A percentile compares a stretch with the other conserved stretches of the same genome.
phyloP scores from a whole-genome alignment of 2,888 invertebrate species.

The Cinara cedri region DNA sequence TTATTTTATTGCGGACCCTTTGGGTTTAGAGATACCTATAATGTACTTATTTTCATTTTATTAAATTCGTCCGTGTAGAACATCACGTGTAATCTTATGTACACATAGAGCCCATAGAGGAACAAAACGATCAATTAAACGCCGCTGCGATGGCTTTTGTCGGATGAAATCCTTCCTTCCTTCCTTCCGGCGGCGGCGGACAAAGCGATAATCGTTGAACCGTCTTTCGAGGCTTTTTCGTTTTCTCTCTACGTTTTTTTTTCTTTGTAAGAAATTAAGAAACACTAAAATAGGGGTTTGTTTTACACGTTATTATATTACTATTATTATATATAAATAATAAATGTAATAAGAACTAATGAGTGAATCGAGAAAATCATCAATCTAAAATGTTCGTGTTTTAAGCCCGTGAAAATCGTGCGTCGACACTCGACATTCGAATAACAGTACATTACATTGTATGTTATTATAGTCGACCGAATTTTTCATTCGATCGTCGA shows the following conservation, averaged over 20 bases:
- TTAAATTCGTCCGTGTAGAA: slow-evolving; percentile 26
- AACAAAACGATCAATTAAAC: slow-evolving; percentile 28
- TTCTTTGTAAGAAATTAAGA: neutral
- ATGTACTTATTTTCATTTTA: neutral
- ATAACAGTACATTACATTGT: no score
- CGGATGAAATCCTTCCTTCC: slow-evolving; percentile 1
- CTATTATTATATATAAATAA: no score
- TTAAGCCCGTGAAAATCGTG: slow-evolving; percentile 23
- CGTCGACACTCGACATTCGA: slow-evolving; percentile 1
- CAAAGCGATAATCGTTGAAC: slow-evolving; percentile 21
- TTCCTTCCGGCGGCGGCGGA: neutral
- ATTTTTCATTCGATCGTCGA: slow-evolving; percentile 19
- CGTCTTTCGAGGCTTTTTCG: neutral
- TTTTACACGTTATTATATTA: slow-evolving; percentile 18
- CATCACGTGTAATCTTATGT: slow-evolving; percentile 8
- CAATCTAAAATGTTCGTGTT: slow-evolving; percentile 34
- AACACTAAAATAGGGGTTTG: slow-evolving; percentile 7
- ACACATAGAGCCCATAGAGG: neutral
- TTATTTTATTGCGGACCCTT: neutral
- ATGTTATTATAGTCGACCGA: no score
- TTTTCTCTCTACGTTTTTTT: neutral
- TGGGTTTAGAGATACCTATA: no score
- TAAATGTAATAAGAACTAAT: slow-evolving; percentile 3
- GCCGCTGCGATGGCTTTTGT: slow-evolving; percentile 25
- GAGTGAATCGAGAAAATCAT: slow-evolving; percentile 23